Evolutionary conservation across 2,888 invertebrate species (phyloP), one percentile per base, ranked within the genome.

Genomic region (Leptopterna dolabrata): DNA sequence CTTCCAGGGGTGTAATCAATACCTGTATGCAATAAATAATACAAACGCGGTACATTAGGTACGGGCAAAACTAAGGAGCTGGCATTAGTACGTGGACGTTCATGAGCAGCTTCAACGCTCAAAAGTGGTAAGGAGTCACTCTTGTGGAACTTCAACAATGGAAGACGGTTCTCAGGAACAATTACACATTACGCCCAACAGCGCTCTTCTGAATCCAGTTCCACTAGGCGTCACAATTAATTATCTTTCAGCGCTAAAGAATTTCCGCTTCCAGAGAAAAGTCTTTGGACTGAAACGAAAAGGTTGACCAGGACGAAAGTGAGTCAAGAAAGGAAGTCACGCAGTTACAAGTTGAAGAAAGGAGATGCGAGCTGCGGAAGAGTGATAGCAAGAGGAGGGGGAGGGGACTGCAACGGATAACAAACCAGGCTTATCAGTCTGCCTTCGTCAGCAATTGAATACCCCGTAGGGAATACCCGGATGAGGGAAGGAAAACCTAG

Each of bases 151-250:
- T 63, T 63, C 63, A 11, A 63, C 63, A 63, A 19, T 63, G 63
- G 27, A 24, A 63, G 24, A 9, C 9, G 63, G 63, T 24, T 63
- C 36, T 36, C 36, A 36, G 36, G 36, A 36, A 36, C 36, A 36
- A 36, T 63, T 63, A 19, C 47, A 47, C 47, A 13, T 9, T 16
- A 47, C 47, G 3, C 47, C 16, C 16, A 47, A 47, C 47, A 16
- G 47, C 6, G 47, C 24, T 24, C 63, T 24, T 24, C 63, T 24
- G 24, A 63, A 63, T 63, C 63, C 63, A 24, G 63, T 63, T 73
- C 73, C 73, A 73, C 36, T 73, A 73, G 16, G 41, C 36, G 73
- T 36, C 36, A 16, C 36, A 73, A 73, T 73, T 73, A 73, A 73
- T 73, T 73, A 36, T 19, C 41, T 73, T 36, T 41, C 36, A 11